Percentiles rank a stretch among this genome's conserved stretches.
Conservation (phyloP, 2,113 vertebrate genomes). For the Myrmecophaga tridactyla region DNA sequence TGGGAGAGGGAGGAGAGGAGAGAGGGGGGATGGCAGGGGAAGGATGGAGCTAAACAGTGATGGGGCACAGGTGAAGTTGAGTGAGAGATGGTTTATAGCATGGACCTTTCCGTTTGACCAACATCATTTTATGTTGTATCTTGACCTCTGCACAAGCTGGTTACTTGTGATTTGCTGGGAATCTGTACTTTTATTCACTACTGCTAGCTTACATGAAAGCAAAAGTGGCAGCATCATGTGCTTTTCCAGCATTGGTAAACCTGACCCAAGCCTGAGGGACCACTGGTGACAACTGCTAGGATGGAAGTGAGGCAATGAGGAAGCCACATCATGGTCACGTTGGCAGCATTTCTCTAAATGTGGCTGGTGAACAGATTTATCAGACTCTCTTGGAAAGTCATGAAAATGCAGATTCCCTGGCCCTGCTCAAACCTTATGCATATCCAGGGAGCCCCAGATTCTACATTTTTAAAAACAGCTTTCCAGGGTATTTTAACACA, state of each 20-base stretch:
- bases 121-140: background rate
- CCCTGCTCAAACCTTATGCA: too few species aligned
- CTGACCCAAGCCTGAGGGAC: background rate
- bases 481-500: background rate
- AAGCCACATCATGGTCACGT: rapidly evolving
- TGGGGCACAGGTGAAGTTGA: rapidly evolving
- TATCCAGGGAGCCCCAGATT: background rate
- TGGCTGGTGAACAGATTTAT: background rate
- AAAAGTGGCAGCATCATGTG: background rate
- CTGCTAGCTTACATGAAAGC: background rate
- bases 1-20: background rate
- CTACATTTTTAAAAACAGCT: background rate
- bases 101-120: background rate
- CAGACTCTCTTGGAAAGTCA: background rate
- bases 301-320: background rate
- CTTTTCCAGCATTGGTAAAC: background rate
- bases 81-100: background rate
- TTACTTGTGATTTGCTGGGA: background rate
- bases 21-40: too few species aligned
- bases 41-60: background rate
- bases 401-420: background rate
- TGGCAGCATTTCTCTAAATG: background rate
- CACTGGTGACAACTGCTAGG: background rate
- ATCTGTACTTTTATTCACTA: background rate
- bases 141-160: background rate